Conservation (phyloP, 2,888 invertebrate genomes). For the Ormyrus rosae region DNA sequence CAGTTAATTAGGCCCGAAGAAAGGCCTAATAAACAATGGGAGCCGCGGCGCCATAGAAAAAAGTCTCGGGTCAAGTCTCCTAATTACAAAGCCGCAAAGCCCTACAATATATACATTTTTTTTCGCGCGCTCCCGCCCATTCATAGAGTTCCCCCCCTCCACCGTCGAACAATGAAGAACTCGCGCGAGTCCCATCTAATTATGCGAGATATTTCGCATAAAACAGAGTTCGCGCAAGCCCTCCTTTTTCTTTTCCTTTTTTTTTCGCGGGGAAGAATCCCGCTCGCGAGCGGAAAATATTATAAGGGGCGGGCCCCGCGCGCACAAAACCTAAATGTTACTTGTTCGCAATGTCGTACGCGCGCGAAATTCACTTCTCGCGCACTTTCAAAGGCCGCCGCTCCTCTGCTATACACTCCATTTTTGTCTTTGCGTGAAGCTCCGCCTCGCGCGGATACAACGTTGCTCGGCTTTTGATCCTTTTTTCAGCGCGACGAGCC, state of each 20-base stretch:
- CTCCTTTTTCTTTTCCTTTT: not conserved
- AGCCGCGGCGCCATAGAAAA: conserved; percentile 17
- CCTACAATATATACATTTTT: conserved; percentile 8
- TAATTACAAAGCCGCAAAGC: conserved; percentile 12
- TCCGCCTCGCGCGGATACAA: not conserved
- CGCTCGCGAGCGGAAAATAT: conserved; percentile 21
- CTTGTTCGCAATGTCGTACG: conserved; percentile 16
- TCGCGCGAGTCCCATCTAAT: conserved; percentile 38
- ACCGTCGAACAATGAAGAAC: not conserved
- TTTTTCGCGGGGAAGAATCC: not conserved
- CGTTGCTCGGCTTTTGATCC: not conserved
- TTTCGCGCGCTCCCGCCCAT: not conserved
- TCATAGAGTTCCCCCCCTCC: too few relatives aligned
- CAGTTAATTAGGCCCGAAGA: conserved; percentile 36
- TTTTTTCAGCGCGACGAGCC: not conserved
- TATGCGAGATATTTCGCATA: conserved; percentile 30
- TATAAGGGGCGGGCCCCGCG: not conserved
- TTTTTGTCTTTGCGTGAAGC: not conserved
- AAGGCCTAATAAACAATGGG: conserved; percentile 29
- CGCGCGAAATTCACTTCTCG: not conserved
- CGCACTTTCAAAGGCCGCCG: not conserved
- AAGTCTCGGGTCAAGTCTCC: conserved; percentile 32
- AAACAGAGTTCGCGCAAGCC: not conserved
- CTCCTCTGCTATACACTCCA: not conserved
- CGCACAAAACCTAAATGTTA: conserved; percentile 34